phyloP scores from a whole-genome alignment of 92 coral and sea anemone genomes.

The Pocillopora grandis region DNA sequence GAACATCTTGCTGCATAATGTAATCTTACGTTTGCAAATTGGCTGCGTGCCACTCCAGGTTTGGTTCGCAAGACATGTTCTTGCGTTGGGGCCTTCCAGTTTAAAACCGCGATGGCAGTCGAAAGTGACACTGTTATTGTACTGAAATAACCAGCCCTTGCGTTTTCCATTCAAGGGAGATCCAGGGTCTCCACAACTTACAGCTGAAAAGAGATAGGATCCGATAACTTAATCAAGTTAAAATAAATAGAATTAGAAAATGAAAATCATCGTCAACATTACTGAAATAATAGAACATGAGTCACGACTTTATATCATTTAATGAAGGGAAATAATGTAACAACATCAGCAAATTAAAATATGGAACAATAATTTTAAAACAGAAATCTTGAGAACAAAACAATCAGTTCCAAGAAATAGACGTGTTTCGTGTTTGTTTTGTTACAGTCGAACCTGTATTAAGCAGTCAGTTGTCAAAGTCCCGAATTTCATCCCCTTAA shows the following conservation, averaged over 20 bases:
- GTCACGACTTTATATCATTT: no score
- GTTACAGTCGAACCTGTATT: no score
- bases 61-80: slow-evolving; percentile 58
- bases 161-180: slow-evolving; percentile 59
- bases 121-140: slow-evolving; percentile 46
- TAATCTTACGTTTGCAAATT: slow-evolving; percentile 61
- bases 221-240: no score
- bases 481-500: no score
- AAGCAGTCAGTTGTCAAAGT: no score
- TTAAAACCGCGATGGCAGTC: slow-evolving; percentile 52
- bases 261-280: no score
- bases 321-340: no score
- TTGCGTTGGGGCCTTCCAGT: slow-evolving; percentile 50
- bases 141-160: slow-evolving; percentile 53
- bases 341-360: no score
- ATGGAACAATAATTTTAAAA: no score
- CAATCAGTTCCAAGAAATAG: neutral
- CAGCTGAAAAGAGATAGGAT: slow-evolving; percentile 24
- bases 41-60: slow-evolving; percentile 64
- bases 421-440: no score
- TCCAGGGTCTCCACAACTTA: slow-evolving; percentile 75
- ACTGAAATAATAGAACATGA: no score
- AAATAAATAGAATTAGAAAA: no score
- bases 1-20: neutral
- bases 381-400: neutral